Conservation (phyloP, 2,797 vertebrate species). For the Holocentrus rufus region DNA sequence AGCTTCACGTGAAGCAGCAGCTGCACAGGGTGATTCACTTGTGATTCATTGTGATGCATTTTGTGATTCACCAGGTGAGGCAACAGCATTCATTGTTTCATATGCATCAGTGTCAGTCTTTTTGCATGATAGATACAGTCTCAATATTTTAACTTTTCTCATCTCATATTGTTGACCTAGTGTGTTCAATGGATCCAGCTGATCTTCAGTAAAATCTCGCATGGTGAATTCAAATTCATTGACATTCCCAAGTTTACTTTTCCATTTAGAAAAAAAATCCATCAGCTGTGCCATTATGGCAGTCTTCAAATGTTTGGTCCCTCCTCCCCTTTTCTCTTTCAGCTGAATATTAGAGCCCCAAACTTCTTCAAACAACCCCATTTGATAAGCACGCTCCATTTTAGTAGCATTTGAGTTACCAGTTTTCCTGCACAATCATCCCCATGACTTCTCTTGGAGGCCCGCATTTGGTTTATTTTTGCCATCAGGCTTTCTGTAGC, state of each 20-base stretch:
- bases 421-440: background rate
- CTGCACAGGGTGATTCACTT: background rate
- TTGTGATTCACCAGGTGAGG: too few species aligned
- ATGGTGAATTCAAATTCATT: slow-evolving; percentile 3
- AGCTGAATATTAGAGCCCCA: background rate
- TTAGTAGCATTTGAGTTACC: background rate
- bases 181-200: background rate
- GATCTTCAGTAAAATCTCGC: background rate
- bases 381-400: background rate
- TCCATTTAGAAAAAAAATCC: slow-evolving; percentile 25
- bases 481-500: slow-evolving; percentile 14
- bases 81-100: too few species aligned
- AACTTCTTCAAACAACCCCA: background rate
- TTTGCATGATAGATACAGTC: background rate
- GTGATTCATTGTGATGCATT: too few species aligned
- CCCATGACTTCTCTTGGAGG: background rate
- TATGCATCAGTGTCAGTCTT: background rate
- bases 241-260: background rate
- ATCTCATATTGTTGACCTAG: background rate
- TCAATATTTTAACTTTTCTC: background rate
- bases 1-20: too few species aligned
- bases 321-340: background rate
- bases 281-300: slow-evolving; percentile 1
- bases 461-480: background rate
- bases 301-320: background rate